Conservation (phyloP, 2,888 invertebrate species). For the Tortrix viridana region DNA sequence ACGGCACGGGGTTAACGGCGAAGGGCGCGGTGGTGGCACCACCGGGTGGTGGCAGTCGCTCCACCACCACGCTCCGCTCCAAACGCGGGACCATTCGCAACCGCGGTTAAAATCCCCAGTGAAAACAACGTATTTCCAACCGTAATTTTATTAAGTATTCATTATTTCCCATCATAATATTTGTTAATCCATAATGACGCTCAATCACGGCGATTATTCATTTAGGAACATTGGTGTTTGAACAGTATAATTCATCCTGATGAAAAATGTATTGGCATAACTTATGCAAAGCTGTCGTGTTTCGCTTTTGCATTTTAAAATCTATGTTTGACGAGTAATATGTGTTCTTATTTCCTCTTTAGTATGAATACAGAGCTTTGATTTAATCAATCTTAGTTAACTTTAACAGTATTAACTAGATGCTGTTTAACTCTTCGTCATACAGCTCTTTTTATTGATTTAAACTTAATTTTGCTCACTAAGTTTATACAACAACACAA, state of each 20-base stretch:
- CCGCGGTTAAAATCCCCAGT: slow-evolving; percentile 36
- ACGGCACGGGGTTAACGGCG: slow-evolving; percentile 40
- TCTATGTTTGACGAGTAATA: neutral
- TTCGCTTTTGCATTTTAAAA: neutral
- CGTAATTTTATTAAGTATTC: slow-evolving; percentile 3
- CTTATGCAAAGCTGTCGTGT: slow-evolving; percentile 13
- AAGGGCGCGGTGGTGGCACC: slow-evolving; percentile 45
- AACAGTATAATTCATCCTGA: slow-evolving; percentile 17
- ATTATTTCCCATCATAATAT: neutral
- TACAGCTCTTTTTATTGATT: too few species aligned
- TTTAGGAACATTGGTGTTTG: slow-evolving; percentile 10
- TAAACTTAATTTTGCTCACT: too few species aligned
- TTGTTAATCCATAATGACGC: too few species aligned
- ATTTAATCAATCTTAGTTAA: too few species aligned
- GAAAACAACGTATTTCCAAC: neutral
- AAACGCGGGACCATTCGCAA: slow-evolving; percentile 56
- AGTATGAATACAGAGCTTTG: too few species aligned
- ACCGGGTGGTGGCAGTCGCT: slow-evolving; percentile 68
- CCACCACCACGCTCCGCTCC: slow-evolving; percentile 66
- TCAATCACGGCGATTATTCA: too few species aligned
- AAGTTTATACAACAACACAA: too few species aligned
- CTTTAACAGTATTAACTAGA: too few species aligned
- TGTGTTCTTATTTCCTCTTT: too few species aligned
- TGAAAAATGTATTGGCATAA: slow-evolving; percentile 14
- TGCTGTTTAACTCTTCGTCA: too few species aligned